phyloP scores from a whole-genome alignment of 92 coral and sea anemone species.

The Plumapathes pennacea region DNA sequence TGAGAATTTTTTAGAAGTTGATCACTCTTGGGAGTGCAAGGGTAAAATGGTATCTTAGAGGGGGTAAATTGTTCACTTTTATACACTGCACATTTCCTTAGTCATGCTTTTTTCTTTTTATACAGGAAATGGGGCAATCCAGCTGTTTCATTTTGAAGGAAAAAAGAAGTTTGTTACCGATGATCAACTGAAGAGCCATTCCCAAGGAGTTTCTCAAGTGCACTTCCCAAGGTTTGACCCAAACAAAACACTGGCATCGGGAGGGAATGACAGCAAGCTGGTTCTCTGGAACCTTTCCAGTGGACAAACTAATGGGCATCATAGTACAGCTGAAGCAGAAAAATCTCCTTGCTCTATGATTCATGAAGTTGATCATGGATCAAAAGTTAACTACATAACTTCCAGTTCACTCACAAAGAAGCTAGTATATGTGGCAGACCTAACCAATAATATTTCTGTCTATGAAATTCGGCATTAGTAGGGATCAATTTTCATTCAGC shows the following conservation, averaged over 20 bases:
- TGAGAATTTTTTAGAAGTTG: too few species aligned
- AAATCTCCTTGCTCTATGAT: conserved; percentile 6
- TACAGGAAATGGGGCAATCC: conserved; percentile 84
- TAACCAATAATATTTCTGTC: conserved; percentile 65
- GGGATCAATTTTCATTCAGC: too few species aligned
- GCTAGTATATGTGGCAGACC: conserved; percentile 76
- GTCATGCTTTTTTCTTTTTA: not conserved
- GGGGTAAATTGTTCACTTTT: too few species aligned
- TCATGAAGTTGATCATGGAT: conserved; percentile 61
- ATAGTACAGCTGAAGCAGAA: not conserved
- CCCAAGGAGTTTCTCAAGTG: conserved; percentile 82
- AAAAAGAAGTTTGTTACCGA: conserved; percentile 65
- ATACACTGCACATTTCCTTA: not conserved
- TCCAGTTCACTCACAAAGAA: conserved; percentile 43
- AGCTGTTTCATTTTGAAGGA: conserved; percentile 82
- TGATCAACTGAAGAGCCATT: conserved; percentile 55
- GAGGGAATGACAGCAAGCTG: conserved; percentile 86
- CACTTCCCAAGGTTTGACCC: conserved; percentile 59
- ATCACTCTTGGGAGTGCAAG: too few species aligned
- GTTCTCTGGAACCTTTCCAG: conserved; percentile 59
- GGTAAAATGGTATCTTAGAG: too few species aligned
- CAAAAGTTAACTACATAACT: conserved; percentile 86
- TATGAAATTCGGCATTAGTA: too few species aligned
- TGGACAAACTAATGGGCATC: conserved; percentile 8
- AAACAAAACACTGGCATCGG: conserved; percentile 61